Evolutionary conservation across 2,888 invertebrate species (phyloP).

Genomic region (Lymantria monacha): DNA sequence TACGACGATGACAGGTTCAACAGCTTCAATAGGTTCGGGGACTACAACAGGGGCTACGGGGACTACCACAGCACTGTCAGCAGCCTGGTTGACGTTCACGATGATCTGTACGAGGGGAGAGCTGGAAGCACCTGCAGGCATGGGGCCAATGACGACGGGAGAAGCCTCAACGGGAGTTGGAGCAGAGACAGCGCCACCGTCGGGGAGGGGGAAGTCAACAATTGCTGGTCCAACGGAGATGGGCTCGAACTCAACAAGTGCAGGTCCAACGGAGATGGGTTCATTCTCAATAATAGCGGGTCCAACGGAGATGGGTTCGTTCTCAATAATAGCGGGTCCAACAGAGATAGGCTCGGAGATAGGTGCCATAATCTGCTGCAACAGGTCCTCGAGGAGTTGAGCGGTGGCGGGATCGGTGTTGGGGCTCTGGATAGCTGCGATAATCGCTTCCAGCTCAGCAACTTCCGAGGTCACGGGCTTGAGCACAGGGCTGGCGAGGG

Average conservation of each 20-base stretch:
- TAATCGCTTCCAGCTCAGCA: conserved; percentile 40
- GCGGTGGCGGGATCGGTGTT: conserved; percentile 55
- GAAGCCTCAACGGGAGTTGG: neutral
- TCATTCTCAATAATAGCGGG: conserved; percentile 11
- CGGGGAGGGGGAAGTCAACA: conserved; percentile 29
- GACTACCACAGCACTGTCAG: conserved; percentile 13
- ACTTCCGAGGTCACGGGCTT: conserved; percentile 28
- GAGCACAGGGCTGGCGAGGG: conserved; percentile 37
- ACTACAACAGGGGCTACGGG: conserved; percentile 16
- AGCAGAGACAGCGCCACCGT: conserved; percentile 11
- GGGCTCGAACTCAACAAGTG: conserved; percentile 19
- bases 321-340: conserved; percentile 33
- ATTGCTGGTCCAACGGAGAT: conserved; percentile 33
- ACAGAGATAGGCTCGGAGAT: conserved; percentile 12
- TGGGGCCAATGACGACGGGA: conserved; percentile 8
- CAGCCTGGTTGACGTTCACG: conserved; percentile 27
- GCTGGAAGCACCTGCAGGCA: conserved; percentile 5
- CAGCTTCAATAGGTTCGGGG: conserved; percentile 16
- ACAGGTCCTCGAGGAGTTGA: conserved; percentile 42
- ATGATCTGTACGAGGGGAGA: conserved; percentile 38
- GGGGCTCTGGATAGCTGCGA: conserved; percentile 56
- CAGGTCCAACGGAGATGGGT: conserved; percentile 31
- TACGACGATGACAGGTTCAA: conserved; percentile 31
- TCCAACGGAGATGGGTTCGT: neutral
- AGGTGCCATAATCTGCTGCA: conserved; percentile 23